Evolutionary conservation across 2,797 vertebrate genomes (phyloP).

Genomic region (Poecilia velifera): DNA sequence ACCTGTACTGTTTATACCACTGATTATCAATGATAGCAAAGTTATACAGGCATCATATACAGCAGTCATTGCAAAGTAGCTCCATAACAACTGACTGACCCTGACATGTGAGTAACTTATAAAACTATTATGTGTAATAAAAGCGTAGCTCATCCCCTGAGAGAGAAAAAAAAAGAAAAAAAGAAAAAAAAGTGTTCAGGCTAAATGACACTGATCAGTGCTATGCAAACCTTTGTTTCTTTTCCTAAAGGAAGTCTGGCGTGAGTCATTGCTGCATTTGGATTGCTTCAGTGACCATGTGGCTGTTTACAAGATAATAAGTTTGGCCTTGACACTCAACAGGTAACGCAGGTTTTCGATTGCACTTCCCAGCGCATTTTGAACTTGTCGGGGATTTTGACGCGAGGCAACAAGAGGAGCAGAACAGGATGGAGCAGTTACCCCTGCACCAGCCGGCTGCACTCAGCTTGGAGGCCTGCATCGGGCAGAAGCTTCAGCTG

Average conservation of each 20-base stretch:
- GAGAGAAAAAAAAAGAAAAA: neutral
- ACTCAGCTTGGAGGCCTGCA: conserved; percentile 76
- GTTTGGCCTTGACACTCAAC: conserved; percentile 47
- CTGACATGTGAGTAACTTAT: conserved; percentile 30
- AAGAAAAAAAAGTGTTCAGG: conserved; percentile 27
- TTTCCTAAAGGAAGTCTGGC: conserved; percentile 5
- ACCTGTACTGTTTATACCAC: conserved; percentile 55
- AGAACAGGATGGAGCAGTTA: conserved; percentile 63
- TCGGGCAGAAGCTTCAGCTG: conserved; percentile 85
- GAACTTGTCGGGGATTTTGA: conserved; percentile 69
- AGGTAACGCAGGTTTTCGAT: conserved; percentile 85
- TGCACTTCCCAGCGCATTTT: conserved; percentile 78
- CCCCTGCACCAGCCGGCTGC: conserved; percentile 61
- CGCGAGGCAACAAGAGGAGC: conserved; percentile 55
- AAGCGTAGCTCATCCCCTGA: conserved; percentile 21
- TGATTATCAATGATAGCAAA: conserved; percentile 57
- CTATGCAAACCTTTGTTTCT: conserved; percentile 34
- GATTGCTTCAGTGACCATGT: conserved; percentile 11
- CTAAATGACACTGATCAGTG: conserved; percentile 11
- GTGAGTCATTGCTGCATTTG: conserved; percentile 21
- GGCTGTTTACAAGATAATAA: conserved; percentile 45
- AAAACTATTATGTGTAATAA: conserved; percentile 32
- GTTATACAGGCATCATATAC: conserved; percentile 45
- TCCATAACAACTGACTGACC: conserved; percentile 37
- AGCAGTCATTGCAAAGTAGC: conserved; percentile 48